These are phyloP conservation scores for Axis porcinus DNA, from an alignment of 2,113 vertebrate genomes.

Conservation along the genomic window DNA sequence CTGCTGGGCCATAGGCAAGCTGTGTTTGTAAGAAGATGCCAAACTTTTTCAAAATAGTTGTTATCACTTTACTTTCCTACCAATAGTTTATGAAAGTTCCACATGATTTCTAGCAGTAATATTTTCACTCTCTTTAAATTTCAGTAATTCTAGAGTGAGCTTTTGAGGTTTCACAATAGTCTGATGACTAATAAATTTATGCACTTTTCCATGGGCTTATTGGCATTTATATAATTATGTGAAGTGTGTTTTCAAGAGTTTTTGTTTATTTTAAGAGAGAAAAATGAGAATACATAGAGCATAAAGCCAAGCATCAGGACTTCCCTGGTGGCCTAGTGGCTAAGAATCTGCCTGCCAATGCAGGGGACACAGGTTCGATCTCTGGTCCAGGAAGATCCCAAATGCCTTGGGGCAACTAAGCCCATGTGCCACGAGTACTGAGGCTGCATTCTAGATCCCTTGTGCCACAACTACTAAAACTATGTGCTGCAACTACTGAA, in stretches of 20 bases:
- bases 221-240: background rate
- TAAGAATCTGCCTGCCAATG: background rate
- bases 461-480: background rate
- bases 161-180: background rate
- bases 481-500: background rate
- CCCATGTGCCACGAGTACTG: background rate
- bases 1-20: background rate
- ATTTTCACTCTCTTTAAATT: background rate
- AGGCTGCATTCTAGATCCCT: background rate
- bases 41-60: background rate
- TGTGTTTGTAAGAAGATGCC: background rate
- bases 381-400: background rate
- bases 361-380: background rate
- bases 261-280: background rate
- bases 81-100: background rate
- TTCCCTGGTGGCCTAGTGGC: background rate
- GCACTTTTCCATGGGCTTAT: background rate
- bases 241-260: background rate
- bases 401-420: background rate
- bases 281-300: background rate
- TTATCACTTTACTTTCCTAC: background rate
- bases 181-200: background rate
- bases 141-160: background rate
- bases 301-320: background rate
- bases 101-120: background rate